These are phyloP conservation scores for Aleiodes leptofemur DNA, from an alignment of 2,888 invertebrate species.

Conservation along the genomic window DNA sequence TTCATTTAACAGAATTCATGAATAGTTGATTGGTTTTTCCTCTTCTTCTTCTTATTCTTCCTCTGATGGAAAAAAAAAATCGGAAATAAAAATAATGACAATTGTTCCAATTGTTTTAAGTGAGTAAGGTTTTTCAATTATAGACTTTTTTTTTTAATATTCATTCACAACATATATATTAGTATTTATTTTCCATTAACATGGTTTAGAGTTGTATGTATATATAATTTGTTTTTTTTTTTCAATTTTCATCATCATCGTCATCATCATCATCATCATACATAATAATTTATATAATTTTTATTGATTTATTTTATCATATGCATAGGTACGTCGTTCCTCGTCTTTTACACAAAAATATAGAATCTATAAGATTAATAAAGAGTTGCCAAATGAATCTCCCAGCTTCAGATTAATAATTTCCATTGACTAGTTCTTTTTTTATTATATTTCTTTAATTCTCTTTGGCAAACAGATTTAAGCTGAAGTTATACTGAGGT, in stretches of 20 bases:
- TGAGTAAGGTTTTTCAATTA: conserved; percentile 63
- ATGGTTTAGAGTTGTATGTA: conserved; percentile 71
- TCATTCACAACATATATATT: conserved; percentile 70
- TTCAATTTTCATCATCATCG: background rate
- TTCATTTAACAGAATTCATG: background rate
- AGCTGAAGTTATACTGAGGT: conserved; percentile 43
- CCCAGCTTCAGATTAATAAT: conserved; percentile 33
- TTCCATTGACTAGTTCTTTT: conserved; percentile 11
- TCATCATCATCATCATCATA: background rate
- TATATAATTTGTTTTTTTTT: conserved; percentile 61
- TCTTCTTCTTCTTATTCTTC: background rate
- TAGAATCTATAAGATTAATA: conserved; percentile 70
- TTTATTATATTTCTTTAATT: conserved; percentile 19
- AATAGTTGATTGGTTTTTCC: background rate
- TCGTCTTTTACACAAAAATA: conserved; percentile 73
- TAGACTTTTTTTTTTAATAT: conserved; percentile 70
- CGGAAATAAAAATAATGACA: conserved; percentile 1
- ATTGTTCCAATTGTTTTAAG: background rate
- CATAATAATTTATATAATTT: conserved; percentile 52
- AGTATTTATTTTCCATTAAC: conserved; percentile 69
- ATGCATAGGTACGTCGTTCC: conserved; percentile 67
- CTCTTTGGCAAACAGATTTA: conserved; percentile 42
- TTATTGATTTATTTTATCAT: conserved; percentile 54
- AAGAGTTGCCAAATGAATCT: conserved; percentile 50
- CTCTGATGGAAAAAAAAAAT: background rate